phyloP scores from a whole-genome alignment of 2,888 invertebrate species.

The Mimachlamys varia region DNA sequence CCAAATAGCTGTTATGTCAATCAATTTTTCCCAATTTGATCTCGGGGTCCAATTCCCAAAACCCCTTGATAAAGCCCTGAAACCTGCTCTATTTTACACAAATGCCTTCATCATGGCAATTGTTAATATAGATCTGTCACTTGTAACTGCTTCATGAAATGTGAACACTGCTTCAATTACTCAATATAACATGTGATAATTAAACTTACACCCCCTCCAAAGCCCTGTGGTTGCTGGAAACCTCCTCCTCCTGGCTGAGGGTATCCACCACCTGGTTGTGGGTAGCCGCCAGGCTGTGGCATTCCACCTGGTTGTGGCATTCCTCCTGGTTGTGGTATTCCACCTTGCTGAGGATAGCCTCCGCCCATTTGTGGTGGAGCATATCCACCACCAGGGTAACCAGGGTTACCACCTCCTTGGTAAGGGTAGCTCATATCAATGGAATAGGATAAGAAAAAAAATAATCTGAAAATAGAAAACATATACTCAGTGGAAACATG shows the following conservation, averaged over 20 bases:
- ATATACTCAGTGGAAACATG: background rate
- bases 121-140: too few relatives aligned
- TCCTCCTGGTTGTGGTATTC: conserved; percentile 64
- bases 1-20: too few relatives aligned
- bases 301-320: conserved; percentile 53
- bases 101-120: too few relatives aligned
- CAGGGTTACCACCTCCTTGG: conserved; percentile 38
- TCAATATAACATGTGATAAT: background rate
- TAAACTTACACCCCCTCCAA: conserved; percentile 38
- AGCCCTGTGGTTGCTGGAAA: conserved; percentile 56
- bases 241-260: conserved; percentile 60
- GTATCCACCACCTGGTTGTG: conserved; percentile 59
- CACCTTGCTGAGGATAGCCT: conserved; percentile 58
- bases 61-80: too few relatives aligned
- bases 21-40: too few relatives aligned
- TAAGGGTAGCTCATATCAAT: conserved; percentile 13
- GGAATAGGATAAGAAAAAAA: background rate
- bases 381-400: conserved; percentile 46
- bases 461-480: background rate
- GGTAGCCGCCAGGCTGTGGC: conserved; percentile 61
- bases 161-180: too few relatives aligned
- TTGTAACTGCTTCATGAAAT: too few relatives aligned
- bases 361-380: conserved; percentile 49
- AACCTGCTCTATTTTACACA: too few relatives aligned
- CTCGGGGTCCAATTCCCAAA: too few relatives aligned